phyloP scores from a whole-genome alignment of 2,113 vertebrate species.

The Chaenogobius annularis region DNA sequence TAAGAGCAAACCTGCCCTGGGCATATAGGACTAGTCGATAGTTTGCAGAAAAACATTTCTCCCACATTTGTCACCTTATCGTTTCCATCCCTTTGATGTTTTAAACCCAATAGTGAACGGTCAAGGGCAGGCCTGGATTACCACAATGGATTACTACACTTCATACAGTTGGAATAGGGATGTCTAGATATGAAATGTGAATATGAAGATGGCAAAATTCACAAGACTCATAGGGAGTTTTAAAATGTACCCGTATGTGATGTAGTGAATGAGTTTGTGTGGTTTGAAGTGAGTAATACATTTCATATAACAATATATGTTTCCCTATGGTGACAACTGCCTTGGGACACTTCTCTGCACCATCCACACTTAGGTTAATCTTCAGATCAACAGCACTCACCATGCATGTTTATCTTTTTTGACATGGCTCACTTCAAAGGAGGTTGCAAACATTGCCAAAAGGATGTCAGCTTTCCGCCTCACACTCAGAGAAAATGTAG shows the following conservation, averaged over 20 bases:
- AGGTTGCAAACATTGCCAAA: slow-evolving; percentile 68
- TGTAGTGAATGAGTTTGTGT: not conserved
- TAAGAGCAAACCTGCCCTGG: slow-evolving; percentile 44
- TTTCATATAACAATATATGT: slow-evolving; percentile 19
- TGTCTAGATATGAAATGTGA: slow-evolving; percentile 30
- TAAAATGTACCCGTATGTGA: not conserved
- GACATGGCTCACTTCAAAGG: slow-evolving; percentile 76
- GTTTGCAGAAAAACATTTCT: slow-evolving; percentile 53
- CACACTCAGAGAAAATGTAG: slow-evolving; percentile 57
- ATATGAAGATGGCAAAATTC: slow-evolving; percentile 23
- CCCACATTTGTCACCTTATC: slow-evolving; percentile 64
- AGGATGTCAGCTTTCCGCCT: slow-evolving; percentile 71
- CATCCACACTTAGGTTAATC: slow-evolving; percentile 68
- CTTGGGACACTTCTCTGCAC: slow-evolving; percentile 44
- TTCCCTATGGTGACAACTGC: slow-evolving; percentile 55
- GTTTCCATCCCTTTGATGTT: slow-evolving; percentile 70
- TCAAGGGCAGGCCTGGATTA: slow-evolving; percentile 60
- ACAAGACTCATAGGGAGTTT: not conserved
- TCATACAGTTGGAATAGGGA: slow-evolving; percentile 23
- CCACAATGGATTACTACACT: slow-evolving; percentile 61
- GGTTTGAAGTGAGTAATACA: not conserved
- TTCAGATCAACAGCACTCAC: slow-evolving; percentile 67
- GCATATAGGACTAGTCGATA: slow-evolving; percentile 33
- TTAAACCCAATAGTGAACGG: slow-evolving; percentile 57
- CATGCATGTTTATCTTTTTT: slow-evolving; percentile 54